A percentile compares a stretch with the other conserved stretches of the same genome.
phyloP scores from a whole-genome alignment of 2,797 vertebrate species.

The Microtus agrestis region DNA sequence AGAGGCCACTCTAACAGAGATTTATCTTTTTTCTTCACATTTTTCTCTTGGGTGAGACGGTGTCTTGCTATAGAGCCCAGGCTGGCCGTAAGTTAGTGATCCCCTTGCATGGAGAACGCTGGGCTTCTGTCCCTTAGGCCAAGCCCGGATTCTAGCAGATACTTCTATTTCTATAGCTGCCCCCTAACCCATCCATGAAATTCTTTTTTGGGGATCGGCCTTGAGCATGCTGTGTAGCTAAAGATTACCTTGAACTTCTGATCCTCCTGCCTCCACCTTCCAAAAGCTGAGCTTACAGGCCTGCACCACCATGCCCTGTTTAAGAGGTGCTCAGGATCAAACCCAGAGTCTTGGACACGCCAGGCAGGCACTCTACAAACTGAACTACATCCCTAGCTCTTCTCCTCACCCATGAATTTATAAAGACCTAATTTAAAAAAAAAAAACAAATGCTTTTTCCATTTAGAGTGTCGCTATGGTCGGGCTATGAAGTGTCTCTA shows the following conservation, averaged over 20 bases:
- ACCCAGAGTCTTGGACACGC: neutral
- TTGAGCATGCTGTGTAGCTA: neutral
- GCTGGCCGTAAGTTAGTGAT: neutral
- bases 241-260: neutral
- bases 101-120: neutral
- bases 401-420: neutral
- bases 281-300: neutral
- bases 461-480: neutral
- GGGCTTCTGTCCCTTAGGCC: neutral
- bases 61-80: neutral
- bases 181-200: neutral
- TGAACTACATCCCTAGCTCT: neutral
- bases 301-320: neutral
- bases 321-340: neutral
- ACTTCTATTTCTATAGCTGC: neutral
- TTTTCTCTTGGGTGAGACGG: neutral
- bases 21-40: neutral
- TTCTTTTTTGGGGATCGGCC: neutral
- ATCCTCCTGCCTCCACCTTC: neutral
- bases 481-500: neutral
- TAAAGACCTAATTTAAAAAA: constrained; percentile 35
- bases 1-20: neutral
- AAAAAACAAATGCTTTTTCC: constrained; percentile 31
- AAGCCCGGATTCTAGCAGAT: neutral
- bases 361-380: neutral